Evolutionary conservation across 2,888 invertebrate species (phyloP).

Genomic region (Platypus cylindrus): DNA sequence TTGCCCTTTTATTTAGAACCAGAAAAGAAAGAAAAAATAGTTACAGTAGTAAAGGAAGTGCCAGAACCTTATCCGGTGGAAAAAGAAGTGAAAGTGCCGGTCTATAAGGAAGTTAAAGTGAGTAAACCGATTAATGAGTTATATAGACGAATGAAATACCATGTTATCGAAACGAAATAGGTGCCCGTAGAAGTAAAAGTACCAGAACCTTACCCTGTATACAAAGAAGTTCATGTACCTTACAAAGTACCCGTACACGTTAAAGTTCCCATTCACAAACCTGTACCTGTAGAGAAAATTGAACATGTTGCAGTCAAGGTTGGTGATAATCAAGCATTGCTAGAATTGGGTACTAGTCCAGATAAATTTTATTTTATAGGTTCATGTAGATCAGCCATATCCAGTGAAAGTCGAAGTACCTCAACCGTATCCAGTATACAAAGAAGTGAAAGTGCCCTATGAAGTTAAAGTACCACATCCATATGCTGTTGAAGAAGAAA

Average conservation of each 20-base stretch:
- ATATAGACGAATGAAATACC: background rate
- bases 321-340: no score
- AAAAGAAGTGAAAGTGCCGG: conserved; percentile 45
- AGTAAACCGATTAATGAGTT: no score
- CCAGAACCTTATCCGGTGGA: conserved; percentile 52
- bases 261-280: conserved; percentile 29
- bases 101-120: conserved; percentile 45
- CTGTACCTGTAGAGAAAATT: conserved; percentile 60
- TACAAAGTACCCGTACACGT: conserved; percentile 13
- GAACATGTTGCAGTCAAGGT: conserved; percentile 51
- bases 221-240: conserved; percentile 16
- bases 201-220: conserved; percentile 17
- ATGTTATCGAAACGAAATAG: conserved; percentile 1
- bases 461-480: conserved; percentile 45
- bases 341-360: no score
- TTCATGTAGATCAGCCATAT: conserved; percentile 36
- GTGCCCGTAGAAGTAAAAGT: conserved; percentile 43
- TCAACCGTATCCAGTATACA: conserved; percentile 18
- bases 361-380: conserved; percentile 5
- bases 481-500: conserved; percentile 55
- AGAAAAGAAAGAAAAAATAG: conserved; percentile 16
- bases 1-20: background rate
- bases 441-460: conserved; percentile 17
- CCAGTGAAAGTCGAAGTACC: conserved; percentile 52
- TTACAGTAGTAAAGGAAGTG: conserved; percentile 41